phyloP scores from a whole-genome alignment of 2,113 vertebrate species.

The Siphamia tubifer region DNA sequence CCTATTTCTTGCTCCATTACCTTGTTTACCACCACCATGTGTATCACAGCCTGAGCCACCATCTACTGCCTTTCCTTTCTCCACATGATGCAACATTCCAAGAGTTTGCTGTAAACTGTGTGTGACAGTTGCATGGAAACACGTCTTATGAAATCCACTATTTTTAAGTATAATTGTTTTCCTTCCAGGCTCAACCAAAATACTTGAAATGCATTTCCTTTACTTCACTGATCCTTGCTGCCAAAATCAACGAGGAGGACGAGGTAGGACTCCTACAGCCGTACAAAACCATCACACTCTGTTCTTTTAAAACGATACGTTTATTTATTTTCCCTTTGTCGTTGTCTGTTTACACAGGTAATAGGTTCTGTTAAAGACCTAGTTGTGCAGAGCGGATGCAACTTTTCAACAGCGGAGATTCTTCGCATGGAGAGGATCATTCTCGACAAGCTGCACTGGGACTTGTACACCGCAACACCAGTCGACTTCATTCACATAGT shows the following conservation, averaged over 20 bases:
- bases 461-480: constrained; percentile 84
- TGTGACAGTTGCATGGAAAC: too few species aligned
- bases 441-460: constrained; percentile 87
- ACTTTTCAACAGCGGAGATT: constrained; percentile 84
- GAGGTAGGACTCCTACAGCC: constrained; percentile 67
- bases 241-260: constrained; percentile 85
- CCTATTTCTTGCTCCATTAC: too few species aligned
- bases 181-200: constrained; percentile 79
- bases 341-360: constrained; percentile 78
- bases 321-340: constrained; percentile 79
- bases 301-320: constrained; percentile 58
- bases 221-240: constrained; percentile 84
- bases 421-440: constrained; percentile 87
- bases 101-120: too few species aligned
- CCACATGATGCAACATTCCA: too few species aligned
- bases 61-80: too few species aligned
- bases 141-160: too few species aligned
- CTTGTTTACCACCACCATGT: too few species aligned
- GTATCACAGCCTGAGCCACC: too few species aligned
- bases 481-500: constrained; percentile 88
- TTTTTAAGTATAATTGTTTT: background rate
- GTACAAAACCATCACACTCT: background rate
- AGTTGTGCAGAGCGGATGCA: constrained; percentile 82
- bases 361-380: constrained; percentile 84
- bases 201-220: constrained; percentile 79